Conservation (phyloP, 1,140 invertebrate genomes). For the Temnothorax curvispinosus region DNA sequence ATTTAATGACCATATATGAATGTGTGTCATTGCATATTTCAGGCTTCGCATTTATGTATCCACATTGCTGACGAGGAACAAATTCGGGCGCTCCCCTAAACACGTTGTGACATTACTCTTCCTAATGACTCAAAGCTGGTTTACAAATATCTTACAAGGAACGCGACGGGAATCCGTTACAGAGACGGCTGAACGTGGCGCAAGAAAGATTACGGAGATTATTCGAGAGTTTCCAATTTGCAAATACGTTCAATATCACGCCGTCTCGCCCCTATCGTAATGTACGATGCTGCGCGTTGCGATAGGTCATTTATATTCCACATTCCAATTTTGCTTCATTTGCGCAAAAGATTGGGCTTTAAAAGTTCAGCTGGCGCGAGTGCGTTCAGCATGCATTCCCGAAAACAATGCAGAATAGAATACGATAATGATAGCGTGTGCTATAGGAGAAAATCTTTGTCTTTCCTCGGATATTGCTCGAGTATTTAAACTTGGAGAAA, state of each 20-base stretch:
- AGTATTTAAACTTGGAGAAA: too few relatives aligned
- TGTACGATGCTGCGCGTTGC: conserved; percentile 7
- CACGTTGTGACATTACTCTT: conserved; percentile 39
- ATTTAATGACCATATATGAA: neutral
- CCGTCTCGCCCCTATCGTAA: conserved; percentile 11
- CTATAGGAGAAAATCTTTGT: neutral
- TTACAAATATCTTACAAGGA: conserved; percentile 48
- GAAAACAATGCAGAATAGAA: conserved; percentile 14
- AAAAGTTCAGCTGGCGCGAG: conserved; percentile 44
- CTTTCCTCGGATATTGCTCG: neutral
- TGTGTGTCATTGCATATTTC: neutral
- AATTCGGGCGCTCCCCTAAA: conserved; percentile 21
- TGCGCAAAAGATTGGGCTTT: conserved; percentile 71
- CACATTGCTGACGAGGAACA: conserved; percentile 2
- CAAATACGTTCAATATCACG: conserved; percentile 55
- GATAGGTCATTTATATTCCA: conserved; percentile 66
- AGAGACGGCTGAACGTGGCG: conserved; percentile 25
- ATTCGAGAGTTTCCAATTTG: conserved; percentile 69
- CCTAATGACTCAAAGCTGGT: conserved; percentile 37
- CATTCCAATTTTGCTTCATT: conserved; percentile 75
- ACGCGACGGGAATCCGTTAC: neutral
- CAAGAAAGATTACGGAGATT: conserved; percentile 71
- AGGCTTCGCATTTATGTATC: neutral
- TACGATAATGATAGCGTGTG: neutral
- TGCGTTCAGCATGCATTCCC: neutral